phyloP scores from a whole-genome alignment of 2,797 vertebrate genomes.

The Malurus leucopterus region DNA sequence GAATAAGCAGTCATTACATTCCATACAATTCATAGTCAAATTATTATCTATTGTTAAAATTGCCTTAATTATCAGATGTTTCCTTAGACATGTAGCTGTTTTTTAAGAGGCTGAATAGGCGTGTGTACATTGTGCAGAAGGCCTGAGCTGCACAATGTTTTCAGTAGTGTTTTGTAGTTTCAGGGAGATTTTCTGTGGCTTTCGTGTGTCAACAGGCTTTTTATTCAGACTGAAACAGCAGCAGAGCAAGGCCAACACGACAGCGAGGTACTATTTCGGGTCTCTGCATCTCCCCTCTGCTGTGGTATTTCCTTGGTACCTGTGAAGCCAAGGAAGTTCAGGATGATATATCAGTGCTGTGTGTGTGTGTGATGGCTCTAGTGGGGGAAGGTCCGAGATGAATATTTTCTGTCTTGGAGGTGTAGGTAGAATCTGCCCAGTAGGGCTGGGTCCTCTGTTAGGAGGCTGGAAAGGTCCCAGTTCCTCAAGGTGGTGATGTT shows the following conservation, averaged over 20 bases:
- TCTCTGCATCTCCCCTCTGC: not conserved
- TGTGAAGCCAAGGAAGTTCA: not conserved
- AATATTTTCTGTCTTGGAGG: not conserved
- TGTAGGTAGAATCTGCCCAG: accelerated
- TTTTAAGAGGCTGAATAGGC: constrained; percentile 41
- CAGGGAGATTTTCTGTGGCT: constrained; percentile 59
- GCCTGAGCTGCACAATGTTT: constrained; percentile 31
- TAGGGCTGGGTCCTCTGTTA: not conserved
- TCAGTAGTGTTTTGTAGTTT: constrained; percentile 51
- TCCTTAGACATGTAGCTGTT: constrained; percentile 57
- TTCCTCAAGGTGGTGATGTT: not conserved
- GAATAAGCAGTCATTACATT: constrained; percentile 80
- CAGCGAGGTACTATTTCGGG: accelerated
- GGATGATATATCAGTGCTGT: not conserved
- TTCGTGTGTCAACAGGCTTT: constrained; percentile 46
- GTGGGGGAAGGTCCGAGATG: not conserved
- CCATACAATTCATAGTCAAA: constrained; percentile 74
- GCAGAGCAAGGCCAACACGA: not conserved
- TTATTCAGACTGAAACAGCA: constrained; percentile 12
- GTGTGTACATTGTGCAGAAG: constrained; percentile 45
- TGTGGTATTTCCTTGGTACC: accelerated
- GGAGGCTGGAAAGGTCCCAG: not conserved
- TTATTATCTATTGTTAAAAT: constrained; percentile 78
- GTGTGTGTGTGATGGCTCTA: not conserved
- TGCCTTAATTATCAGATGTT: constrained; percentile 77